phyloP scores from a whole-genome alignment of 2,113 vertebrate species.

The Halichoerus grypus region DNA sequence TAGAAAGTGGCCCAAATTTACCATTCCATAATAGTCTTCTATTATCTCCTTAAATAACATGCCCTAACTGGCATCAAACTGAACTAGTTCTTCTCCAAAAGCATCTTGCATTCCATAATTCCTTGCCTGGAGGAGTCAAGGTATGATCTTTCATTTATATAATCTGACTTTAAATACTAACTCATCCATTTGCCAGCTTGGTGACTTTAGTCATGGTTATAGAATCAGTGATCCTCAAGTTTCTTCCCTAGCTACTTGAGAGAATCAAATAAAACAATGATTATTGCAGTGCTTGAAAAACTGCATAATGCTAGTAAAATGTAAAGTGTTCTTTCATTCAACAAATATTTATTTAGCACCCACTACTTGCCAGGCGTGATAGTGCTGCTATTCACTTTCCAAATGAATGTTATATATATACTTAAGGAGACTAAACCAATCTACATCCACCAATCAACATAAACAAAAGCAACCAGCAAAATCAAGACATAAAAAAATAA shows the following conservation, averaged over 20 bases:
- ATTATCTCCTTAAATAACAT: background rate
- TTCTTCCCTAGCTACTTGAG: slow-evolving; percentile 41
- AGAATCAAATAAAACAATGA: slow-evolving; percentile 52
- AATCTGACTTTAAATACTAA: slow-evolving; percentile 54
- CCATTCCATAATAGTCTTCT: background rate
- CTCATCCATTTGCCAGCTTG: background rate
- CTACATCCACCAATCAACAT: background rate
- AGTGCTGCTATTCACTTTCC: slow-evolving; percentile 55
- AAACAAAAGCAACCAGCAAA: slow-evolving; percentile 57
- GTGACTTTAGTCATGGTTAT: background rate
- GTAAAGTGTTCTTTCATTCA: slow-evolving; percentile 48
- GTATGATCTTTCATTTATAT: slow-evolving; percentile 9
- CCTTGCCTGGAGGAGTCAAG: background rate
- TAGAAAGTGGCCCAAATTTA: slow-evolving; percentile 31
- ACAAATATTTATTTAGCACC: slow-evolving; percentile 67
- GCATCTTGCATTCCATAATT: background rate
- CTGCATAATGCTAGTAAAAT: slow-evolving; percentile 46
- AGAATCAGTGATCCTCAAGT: slow-evolving; percentile 29
- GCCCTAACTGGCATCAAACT: background rate
- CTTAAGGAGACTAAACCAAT: slow-evolving; percentile 14
- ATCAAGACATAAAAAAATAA: slow-evolving; percentile 47
- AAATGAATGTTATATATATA: slow-evolving; percentile 23
- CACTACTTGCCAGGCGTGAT: slow-evolving; percentile 55
- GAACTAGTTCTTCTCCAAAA: background rate
- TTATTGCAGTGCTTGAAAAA: slow-evolving; percentile 5